Base-by-base conservation (phyloP, 1,140 invertebrate genomes). In the Homalodisca vitripennis region DNA sequence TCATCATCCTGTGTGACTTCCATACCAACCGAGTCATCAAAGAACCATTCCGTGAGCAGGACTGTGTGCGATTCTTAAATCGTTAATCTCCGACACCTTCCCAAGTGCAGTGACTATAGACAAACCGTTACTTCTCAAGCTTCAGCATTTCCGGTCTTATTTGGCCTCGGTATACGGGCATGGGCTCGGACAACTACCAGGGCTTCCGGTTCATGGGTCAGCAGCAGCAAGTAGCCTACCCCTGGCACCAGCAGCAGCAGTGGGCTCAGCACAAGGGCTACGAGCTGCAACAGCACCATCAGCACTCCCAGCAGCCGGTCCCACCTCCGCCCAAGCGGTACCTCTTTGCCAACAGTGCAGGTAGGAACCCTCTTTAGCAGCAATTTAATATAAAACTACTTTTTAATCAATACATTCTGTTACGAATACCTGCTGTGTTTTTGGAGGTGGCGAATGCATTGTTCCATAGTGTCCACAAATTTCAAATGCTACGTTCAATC, bases 81-180 rank as follows among this genome's bases (percentile, higher is more conserved):
- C 60, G 26, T 63, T 32, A 60, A 27, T 60, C 6, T 3, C 3
- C 24, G 17, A 29, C n/a, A 20, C 26, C 26, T 17, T 51, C 14
- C 2, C 2, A n/a, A 2, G 17, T 2, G 2, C 48, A 3, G 41
- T 6, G 17, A 55, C 51, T 41, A 41, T 6, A 41, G 6, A 62
- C 27, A 31, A 60, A 29, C 29, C 55, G 55, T n/a, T n/a, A n/a
- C n/a, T n/a, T 20, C 55, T 17, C 24, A n/a, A 26, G 55, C 55
- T 60, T 66, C 63, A 66, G 24, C 29, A 66, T 66, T 66, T 47
- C 34, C 26, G 63, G 63, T 47, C 32, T 66, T 22, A 17, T 66
- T 3, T 66, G 41, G 34, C 41, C 63, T 66, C 63, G 63, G 34
- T 66, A 66, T 22, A 6, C 41, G 32, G 26, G 3, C 34, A 66